Percentiles rank a stretch among this genome's conserved stretches.
phyloP scores from a whole-genome alignment of 2,888 invertebrate species.

The Calameuta idolon region DNA sequence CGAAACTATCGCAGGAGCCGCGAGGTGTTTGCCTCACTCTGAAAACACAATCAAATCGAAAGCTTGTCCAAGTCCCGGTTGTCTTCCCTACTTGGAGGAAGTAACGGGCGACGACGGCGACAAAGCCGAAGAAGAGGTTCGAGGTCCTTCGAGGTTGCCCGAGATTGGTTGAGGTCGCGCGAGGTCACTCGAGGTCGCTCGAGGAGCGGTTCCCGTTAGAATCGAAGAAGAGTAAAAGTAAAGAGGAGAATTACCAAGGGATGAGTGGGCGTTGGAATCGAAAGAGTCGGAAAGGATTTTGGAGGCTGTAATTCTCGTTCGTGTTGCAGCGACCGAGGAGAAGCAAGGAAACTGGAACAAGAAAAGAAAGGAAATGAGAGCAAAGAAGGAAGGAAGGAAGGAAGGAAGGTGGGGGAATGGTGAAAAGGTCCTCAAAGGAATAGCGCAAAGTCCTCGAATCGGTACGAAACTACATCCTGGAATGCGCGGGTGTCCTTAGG shows the following conservation, averaged over 20 bases:
- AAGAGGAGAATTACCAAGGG: background rate
- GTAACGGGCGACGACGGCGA: background rate
- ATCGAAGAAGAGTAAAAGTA: background rate
- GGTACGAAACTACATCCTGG: constrained; percentile 27
- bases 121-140: no score
- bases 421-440: constrained; percentile 17
- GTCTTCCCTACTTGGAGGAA: background rate
- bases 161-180: no score
- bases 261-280: no score
- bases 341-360: background rate
- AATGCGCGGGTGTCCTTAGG: constrained; percentile 56
- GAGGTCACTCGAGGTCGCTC: no score
- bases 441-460: constrained; percentile 16
- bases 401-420: background rate
- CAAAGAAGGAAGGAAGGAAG: background rate
- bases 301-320: no score
- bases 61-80: background rate
- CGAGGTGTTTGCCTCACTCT: constrained; percentile 38
- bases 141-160: no score
- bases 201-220: constrained; percentile 1
- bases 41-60: constrained; percentile 43
- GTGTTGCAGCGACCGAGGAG: background rate
- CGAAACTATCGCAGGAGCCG: constrained; percentile 16
- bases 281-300: no score
- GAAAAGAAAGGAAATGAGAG: background rate